phyloP scores from a whole-genome alignment of 1,140 invertebrate genomes.

The Papilio helenus region DNA sequence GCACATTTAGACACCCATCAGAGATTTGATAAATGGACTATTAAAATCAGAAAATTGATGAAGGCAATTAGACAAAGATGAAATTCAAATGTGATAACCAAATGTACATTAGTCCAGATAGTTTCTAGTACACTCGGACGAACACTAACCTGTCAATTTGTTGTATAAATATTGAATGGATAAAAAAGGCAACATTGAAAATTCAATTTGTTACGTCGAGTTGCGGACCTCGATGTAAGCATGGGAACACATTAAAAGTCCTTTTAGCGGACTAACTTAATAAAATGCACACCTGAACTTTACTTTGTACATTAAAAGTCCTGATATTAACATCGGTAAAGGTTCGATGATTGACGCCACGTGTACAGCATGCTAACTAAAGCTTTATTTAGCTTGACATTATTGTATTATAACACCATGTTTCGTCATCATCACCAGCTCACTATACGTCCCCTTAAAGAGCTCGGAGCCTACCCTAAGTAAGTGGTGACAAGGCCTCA shows the following conservation, averaged over 20 bases:
- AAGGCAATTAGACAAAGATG: neutral
- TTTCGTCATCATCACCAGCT: no score
- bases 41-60: no score
- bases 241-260: constrained; percentile 15
- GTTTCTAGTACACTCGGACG: neutral
- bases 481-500: no score
- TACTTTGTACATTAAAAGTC: constrained; percentile 12
- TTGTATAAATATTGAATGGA: neutral
- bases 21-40: no score
- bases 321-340: neutral
- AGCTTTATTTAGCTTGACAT: no score
- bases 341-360: neutral
- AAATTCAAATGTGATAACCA: neutral
- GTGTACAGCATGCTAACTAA: neutral
- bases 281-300: constrained; percentile 18
- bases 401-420: no score
- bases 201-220: constrained; percentile 1
- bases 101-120: neutral
- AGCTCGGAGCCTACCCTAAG: no score
- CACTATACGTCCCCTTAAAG: no score
- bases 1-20: neutral
- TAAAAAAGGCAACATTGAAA: constrained; percentile 20
- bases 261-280: constrained; percentile 15
- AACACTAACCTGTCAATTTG: neutral
- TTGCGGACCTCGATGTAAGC: neutral